These are phyloP conservation scores for Eupithecia pulchellata DNA, from an alignment of 2,888 invertebrate species.

Conservation along the genomic window DNA sequence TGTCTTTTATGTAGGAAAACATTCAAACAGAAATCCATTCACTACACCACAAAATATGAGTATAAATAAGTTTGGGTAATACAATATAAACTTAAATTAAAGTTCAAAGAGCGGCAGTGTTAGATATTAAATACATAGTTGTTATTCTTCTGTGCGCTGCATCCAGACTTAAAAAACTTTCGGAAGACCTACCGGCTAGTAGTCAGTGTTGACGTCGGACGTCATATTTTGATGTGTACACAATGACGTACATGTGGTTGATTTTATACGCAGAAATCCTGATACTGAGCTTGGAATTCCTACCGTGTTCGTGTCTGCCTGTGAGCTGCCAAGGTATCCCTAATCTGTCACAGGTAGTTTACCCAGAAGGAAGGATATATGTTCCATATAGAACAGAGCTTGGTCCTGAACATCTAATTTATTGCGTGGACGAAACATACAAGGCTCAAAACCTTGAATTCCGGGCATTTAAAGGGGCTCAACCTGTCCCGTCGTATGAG, in stretches of 20 bases:
- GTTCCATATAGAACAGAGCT: slow-evolving; percentile 84
- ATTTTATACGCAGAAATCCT: neutral
- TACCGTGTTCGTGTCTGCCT: neutral
- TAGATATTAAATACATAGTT: neutral
- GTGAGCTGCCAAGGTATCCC: neutral
- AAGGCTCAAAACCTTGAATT: slow-evolving; percentile 77
- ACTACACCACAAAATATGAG: neutral
- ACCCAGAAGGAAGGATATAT: slow-evolving; percentile 84
- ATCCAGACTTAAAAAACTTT: neutral
- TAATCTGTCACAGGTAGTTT: slow-evolving; percentile 51
- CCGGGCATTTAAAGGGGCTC: slow-evolving; percentile 43
- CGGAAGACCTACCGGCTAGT: too few relatives aligned
- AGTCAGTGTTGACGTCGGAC: neutral
- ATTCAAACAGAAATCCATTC: neutral
- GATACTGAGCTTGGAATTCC: neutral
- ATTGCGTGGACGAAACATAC: slow-evolving; percentile 82
- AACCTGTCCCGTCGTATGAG: slow-evolving; percentile 66
- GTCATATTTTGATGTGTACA: neutral
- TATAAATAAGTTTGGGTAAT: too few relatives aligned
- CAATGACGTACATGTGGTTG: neutral
- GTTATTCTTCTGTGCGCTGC: too few relatives aligned
- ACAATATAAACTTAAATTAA: too few relatives aligned
- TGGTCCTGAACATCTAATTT: slow-evolving; percentile 79
- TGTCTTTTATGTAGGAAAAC: neutral
- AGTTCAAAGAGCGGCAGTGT: neutral